Evolutionary conservation across 2,113 vertebrate genomes (phyloP), one percentile per base, ranked within the genome.

Genomic region (Gambusia holbrooki): DNA sequence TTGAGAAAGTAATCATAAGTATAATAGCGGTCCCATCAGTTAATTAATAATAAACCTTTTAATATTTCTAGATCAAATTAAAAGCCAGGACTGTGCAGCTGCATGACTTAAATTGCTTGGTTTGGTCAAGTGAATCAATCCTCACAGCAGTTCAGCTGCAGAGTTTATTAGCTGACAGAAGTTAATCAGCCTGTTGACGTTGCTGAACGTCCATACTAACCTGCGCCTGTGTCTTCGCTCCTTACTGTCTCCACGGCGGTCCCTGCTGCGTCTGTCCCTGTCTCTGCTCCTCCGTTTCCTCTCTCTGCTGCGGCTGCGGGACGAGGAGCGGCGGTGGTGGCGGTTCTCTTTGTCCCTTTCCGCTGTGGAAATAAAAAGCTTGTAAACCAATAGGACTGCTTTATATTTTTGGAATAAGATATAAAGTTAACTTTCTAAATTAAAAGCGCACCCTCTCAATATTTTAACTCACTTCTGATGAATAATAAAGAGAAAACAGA

Each of bases 301-400:
- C 51, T 97, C 96, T 42, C 95, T 94, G 93, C 96, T 97, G 5
- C 95, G 94, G 51, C 96, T 97, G 67, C 96, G 96, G 74, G 96
- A 97, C 28, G 96, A 95, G 80, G 95, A 96, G 48, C 96, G 95
- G 62, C 96, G 95, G 73, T 96, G 95, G 71, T 97, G 96, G 19
- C 96, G 96, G 83, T 97, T 97, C 89, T 97, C 97, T 82, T 98
- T 98, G 90, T 97, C 96, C 22, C 96, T 90, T 76, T 98, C 96
- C 93, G 93, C 90, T 93, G 83, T 1, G 54, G 5, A 25, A 54
- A 82, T 37, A n/a, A 13, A 33, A 33, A 32, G 13, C 5, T 64
- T 17, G 63, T 67, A 76, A 73, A 69, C 7, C 67, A 29, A 63
- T 7, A 69, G 8, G 70, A 37, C 3, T 32, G 10, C 54, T 12